Conservation (phyloP, 2,113 vertebrate genomes). For the Pelusios castaneus region DNA sequence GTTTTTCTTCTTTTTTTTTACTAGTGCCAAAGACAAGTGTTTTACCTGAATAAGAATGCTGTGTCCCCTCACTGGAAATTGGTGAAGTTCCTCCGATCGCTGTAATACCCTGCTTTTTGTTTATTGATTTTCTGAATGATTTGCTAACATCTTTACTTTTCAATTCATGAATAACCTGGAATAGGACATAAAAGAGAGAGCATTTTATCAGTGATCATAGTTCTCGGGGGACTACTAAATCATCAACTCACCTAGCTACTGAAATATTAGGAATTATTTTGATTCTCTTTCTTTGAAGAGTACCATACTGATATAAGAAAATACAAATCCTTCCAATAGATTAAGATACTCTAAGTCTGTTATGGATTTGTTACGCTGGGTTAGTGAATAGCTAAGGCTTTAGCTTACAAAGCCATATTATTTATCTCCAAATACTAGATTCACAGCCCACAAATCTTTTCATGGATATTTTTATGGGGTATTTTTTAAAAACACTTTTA, state of each 20-base stretch:
- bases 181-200: background rate
- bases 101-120: slow-evolving; percentile 90
- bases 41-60: slow-evolving; percentile 96
- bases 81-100: slow-evolving; percentile 92
- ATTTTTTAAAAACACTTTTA: background rate
- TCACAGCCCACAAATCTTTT: background rate
- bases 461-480: background rate
- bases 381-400: background rate
- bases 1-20: background rate
- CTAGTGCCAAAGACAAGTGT: background rate
- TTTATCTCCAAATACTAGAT: background rate
- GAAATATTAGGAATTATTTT: background rate
- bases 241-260: background rate
- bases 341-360: background rate
- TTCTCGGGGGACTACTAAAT: background rate
- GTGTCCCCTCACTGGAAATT: slow-evolving; percentile 93
- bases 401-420: background rate
- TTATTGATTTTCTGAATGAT: slow-evolving; percentile 90
- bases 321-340: no score
- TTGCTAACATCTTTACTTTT: slow-evolving; percentile 94
- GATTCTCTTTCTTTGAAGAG: background rate
- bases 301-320: background rate
- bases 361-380: background rate
- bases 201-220: background rate
- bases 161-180: slow-evolving; percentile 92